Evolutionary conservation across 1,140 invertebrate genomes (phyloP).

Genomic region (Leguminivora glycinivorella): DNA sequence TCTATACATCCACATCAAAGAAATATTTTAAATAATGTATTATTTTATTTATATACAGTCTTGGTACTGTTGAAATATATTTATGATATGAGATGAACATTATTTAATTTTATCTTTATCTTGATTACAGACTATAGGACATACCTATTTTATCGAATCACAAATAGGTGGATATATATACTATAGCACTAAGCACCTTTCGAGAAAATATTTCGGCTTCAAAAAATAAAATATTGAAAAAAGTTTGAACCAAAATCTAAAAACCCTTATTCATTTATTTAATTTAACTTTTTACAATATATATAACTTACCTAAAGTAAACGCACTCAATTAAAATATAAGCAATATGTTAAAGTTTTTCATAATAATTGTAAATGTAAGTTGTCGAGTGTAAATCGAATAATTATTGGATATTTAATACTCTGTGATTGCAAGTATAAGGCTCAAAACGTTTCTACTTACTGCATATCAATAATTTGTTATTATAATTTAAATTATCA

Average conservation of each 20-base stretch:
- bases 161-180: background rate
- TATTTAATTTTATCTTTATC: background rate
- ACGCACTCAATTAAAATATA: slow-evolving; percentile 27
- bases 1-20: slow-evolving; percentile 5
- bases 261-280: background rate
- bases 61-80: background rate
- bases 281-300: background rate
- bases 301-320: slow-evolving; percentile 4
- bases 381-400: slow-evolving; percentile 1
- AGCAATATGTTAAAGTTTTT: slow-evolving; percentile 21
- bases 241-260: background rate
- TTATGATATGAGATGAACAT: background rate
- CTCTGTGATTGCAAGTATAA: slow-evolving; percentile 27
- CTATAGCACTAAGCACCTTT: background rate
- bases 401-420: slow-evolving; percentile 21
- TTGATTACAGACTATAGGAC: too few relatives aligned
- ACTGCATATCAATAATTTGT: slow-evolving; percentile 18
- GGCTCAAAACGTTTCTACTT: slow-evolving; percentile 23
- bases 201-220: background rate
- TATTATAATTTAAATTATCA: background rate
- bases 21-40: background rate
- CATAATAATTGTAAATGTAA: slow-evolving; percentile 21
- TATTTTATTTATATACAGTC: background rate
- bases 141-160: too few relatives aligned
- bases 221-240: background rate